These are phyloP conservation scores for Achlya flavicornis DNA, from an alignment of 2,888 invertebrate genomes.

Conservation along the genomic window DNA sequence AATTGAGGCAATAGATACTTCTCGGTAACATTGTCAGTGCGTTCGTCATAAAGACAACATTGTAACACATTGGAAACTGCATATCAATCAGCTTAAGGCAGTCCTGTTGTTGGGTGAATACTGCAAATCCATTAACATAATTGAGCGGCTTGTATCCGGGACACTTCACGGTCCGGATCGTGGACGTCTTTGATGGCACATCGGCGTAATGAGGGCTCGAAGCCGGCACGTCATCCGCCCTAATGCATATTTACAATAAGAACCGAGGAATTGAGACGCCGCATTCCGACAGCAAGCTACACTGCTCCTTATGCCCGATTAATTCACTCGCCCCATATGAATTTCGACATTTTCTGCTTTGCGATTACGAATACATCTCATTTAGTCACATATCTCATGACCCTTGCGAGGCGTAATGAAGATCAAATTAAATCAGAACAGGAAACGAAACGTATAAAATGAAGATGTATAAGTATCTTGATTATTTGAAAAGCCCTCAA, in stretches of 20 bases:
- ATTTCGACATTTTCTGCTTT: slow-evolving; percentile 50
- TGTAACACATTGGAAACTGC: slow-evolving; percentile 44
- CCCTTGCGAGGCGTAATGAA: not conserved
- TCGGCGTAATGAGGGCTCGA: slow-evolving; percentile 70
- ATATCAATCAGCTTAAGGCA: slow-evolving; percentile 65
- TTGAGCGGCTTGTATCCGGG: slow-evolving; percentile 76
- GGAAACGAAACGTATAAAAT: slow-evolving; percentile 14
- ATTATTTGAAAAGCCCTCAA: slow-evolving; percentile 40
- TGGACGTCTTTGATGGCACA: slow-evolving; percentile 73
- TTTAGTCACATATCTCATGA: slow-evolving; percentile 7
- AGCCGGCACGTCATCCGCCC: slow-evolving; percentile 60
- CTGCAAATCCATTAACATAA: slow-evolving; percentile 78
- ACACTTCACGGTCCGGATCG: slow-evolving; percentile 70
- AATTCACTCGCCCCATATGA: slow-evolving; percentile 46
- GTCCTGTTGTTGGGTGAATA: slow-evolving; percentile 62
- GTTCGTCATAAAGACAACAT: slow-evolving; percentile 46
- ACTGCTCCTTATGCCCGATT: slow-evolving; percentile 56
- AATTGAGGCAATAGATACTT: not conserved
- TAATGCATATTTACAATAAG: slow-evolving; percentile 76
- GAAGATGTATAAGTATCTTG: slow-evolving; percentile 1
- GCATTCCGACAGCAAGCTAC: slow-evolving; percentile 49
- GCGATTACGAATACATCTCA: slow-evolving; percentile 45
- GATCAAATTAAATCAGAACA: not conserved
- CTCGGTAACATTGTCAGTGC: slow-evolving; percentile 33
- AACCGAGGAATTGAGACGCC: slow-evolving; percentile 44